Conservation (phyloP, 2,113 vertebrate species). For the Vicugna pacos region DNA sequence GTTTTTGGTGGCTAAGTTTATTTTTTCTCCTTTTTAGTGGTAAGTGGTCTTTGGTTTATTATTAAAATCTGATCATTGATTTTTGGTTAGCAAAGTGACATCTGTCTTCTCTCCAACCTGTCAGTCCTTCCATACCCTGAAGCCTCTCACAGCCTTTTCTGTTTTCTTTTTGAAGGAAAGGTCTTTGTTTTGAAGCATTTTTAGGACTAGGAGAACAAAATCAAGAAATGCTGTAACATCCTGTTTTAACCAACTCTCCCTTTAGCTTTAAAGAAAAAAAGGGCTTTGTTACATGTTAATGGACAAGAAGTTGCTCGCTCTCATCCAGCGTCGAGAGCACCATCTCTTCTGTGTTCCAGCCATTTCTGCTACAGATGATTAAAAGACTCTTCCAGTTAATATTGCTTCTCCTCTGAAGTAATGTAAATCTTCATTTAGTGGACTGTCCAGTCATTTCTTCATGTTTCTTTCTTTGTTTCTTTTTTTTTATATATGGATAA, state of each 20-base stretch:
- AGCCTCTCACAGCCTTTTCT: not conserved
- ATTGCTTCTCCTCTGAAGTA: not conserved
- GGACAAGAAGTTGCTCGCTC: not conserved
- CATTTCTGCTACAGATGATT: not conserved
- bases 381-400: not conserved
- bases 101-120: not conserved
- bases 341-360: rapidly evolving
- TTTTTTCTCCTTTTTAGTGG: not conserved
- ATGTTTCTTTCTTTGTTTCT: not conserved
- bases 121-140: not conserved
- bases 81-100: not conserved
- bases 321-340: not conserved
- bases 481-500: not conserved
- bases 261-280: not conserved
- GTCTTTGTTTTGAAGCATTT: not conserved
- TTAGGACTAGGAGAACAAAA: not conserved
- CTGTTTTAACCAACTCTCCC: not conserved
- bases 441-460: not conserved
- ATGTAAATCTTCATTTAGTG: not conserved
- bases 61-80: not conserved
- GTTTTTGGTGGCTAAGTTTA: not conserved
- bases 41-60: not conserved
- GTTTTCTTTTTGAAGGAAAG: not conserved
- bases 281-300: not conserved
- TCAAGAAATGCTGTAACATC: not conserved